Percentiles rank a stretch among this genome's conserved stretches.
Conservation (phyloP, 2,113 vertebrate genomes). For the Pyrgilauda ruficollis region DNA sequence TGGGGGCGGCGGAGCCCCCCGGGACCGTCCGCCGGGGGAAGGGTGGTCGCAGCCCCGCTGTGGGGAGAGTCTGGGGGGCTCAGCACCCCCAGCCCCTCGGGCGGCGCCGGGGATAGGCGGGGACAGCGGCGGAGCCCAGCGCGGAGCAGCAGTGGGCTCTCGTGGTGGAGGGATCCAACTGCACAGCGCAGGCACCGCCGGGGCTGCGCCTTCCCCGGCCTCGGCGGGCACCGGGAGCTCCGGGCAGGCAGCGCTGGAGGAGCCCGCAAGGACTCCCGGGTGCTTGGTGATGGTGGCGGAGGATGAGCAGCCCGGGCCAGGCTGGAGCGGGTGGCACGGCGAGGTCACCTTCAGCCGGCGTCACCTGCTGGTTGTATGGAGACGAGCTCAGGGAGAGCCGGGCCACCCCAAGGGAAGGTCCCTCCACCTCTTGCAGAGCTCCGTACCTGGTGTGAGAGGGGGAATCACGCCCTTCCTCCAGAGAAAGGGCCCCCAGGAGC, state of each 20-base stretch:
- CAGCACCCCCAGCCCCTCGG: background rate
- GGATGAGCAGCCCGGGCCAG: background rate
- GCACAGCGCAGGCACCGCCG: background rate
- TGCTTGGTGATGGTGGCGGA: accelerated
- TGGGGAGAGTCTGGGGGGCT: accelerated
- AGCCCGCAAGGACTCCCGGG: accelerated
- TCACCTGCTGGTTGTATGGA: accelerated
- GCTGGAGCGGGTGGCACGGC: accelerated
- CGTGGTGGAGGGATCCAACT: background rate
- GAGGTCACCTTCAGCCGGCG: accelerated
- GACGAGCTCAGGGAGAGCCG: background rate
- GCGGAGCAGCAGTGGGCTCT: slow-evolving; percentile 42
- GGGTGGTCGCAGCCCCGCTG: background rate
- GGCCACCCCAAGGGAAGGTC: accelerated
- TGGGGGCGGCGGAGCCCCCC: background rate
- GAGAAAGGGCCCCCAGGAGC: background rate
- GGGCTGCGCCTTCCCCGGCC: background rate
- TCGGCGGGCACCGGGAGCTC: background rate
- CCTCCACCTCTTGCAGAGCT: background rate
- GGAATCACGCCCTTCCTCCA: accelerated
- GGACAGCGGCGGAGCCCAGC: background rate
- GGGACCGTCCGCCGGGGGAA: accelerated
- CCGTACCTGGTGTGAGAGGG: background rate
- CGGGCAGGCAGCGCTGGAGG: background rate
- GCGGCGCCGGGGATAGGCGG: background rate